phyloP scores from a whole-genome alignment of 2,797 vertebrate species.

The Arctocebus calabarensis region DNA sequence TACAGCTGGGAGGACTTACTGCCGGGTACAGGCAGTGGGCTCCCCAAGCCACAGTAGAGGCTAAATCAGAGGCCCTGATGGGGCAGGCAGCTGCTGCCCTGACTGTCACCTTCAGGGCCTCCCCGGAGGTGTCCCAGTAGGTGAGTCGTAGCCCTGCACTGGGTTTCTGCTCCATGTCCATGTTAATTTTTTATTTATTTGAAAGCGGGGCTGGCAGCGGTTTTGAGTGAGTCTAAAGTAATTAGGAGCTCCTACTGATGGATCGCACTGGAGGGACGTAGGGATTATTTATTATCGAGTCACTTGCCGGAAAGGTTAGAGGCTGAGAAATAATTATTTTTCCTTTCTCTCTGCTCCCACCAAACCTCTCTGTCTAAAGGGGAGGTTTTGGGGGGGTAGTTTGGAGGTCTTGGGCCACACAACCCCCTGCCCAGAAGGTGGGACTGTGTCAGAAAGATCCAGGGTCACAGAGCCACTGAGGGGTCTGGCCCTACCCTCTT shows the following conservation, averaged over 20 bases:
- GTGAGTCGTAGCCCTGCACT: constrained; percentile 62
- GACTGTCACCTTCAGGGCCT: fast-evolving
- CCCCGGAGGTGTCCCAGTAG: background rate
- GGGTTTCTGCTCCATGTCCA: constrained; percentile 66
- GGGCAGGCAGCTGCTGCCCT: too few species aligned
- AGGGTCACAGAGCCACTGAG: background rate
- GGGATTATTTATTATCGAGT: constrained; percentile 91
- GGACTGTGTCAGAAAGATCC: background rate
- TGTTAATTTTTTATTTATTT: constrained; percentile 90
- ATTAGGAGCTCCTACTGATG: constrained; percentile 89
- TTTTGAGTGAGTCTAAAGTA: constrained; percentile 90
- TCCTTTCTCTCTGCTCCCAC: constrained; percentile 77
- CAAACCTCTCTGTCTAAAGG: constrained; percentile 61
- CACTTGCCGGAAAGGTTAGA: constrained; percentile 91
- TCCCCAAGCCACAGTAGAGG: background rate
- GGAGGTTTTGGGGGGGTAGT: constrained; percentile 78
- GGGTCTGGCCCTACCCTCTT: background rate
- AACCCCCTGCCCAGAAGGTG: background rate
- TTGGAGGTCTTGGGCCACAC: constrained; percentile 41
- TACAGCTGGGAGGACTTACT: background rate
- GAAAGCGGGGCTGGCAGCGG: constrained; percentile 87
- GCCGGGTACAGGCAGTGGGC: background rate
- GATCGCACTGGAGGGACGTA: constrained; percentile 88
- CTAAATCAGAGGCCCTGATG: fast-evolving
- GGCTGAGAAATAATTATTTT: constrained; percentile 91